Evolutionary conservation across 2,888 invertebrate species (phyloP).

Genomic region (Dermolepida albohirtum): DNA sequence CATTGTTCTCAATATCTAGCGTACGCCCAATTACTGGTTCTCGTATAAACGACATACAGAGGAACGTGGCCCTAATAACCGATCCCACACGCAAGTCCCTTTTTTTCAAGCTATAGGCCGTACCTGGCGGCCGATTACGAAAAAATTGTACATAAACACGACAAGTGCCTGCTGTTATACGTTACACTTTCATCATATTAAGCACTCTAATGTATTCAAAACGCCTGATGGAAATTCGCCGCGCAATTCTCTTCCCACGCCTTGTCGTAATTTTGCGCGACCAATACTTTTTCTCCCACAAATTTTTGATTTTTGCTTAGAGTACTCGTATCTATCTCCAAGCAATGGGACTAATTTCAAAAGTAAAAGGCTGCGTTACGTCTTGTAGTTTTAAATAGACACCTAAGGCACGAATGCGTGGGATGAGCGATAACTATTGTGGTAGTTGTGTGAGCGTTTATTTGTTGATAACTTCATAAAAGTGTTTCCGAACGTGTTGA

Average conservation of each 20-base stretch:
- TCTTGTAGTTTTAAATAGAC: slow-evolving; percentile 40
- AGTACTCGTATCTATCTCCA: neutral
- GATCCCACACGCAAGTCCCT: slow-evolving; percentile 39
- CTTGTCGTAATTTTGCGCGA: slow-evolving; percentile 30
- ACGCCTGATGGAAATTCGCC: slow-evolving; percentile 36
- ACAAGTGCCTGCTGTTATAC: slow-evolving; percentile 41
- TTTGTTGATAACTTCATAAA: slow-evolving; percentile 14
- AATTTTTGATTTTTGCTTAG: slow-evolving; percentile 17
- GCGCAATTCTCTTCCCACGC: slow-evolving; percentile 42
- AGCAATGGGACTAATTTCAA: slow-evolving; percentile 38
- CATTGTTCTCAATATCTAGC: slow-evolving; percentile 21
- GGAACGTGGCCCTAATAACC: slow-evolving; percentile 26
- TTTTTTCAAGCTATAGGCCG: slow-evolving; percentile 24
- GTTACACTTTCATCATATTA: slow-evolving; percentile 42
- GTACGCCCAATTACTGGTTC: neutral
- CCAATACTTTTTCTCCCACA: slow-evolving; percentile 26
- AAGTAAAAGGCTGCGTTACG: slow-evolving; percentile 51
- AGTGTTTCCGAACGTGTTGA: neutral
- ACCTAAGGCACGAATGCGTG: slow-evolving; percentile 32
- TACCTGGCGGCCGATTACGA: slow-evolving; percentile 14
- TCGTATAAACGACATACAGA: neutral
- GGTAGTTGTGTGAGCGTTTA: slow-evolving; percentile 24
- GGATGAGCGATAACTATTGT: slow-evolving; percentile 23
- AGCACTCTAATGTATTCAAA: slow-evolving; percentile 39
- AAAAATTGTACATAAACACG: slow-evolving; percentile 32